Base-by-base conservation (phyloP, 1,140 invertebrate species). In the Anadara kagoshimensis region DNA sequence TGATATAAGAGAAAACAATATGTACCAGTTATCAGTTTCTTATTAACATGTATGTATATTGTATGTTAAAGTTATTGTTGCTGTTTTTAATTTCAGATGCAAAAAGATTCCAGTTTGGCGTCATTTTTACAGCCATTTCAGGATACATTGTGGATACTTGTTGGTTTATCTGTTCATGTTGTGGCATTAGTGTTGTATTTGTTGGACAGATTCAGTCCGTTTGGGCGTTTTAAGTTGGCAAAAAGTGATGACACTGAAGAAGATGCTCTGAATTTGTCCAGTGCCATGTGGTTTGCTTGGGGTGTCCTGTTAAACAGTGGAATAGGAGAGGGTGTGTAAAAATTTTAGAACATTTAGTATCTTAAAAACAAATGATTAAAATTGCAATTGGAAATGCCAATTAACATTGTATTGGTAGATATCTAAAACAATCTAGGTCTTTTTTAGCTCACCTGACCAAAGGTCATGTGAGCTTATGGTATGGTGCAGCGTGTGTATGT, bases 281-380 rank as follows among this genome's bases (percentile, higher is more conserved):
- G 96, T 86, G 97, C 98, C 16, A 97, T 99, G 87, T 99, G 98
- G 98, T 99, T 99, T 91, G 97, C 98, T 59, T 99, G 98, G 98
- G 98, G 98, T 62, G 98, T 99, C 36, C 91, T 99, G 2, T 92
- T 99, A 5, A 99, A 99, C 90, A 98, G 96, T 86, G 98, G 98
- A 29, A 99, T 99, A 84, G 98, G 98, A 72, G 98, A 99, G 95
- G 98, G 97, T 94, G 64, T 1, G 78, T 65, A 59, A 43, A 24
- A 41, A 22, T 64, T 18, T 51, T 49, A 20, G n/a, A n/a, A n/a
- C n/a, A n/a, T n/a, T n/a, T n/a, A n/a, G n/a, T n/a, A n/a, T 7
- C 47, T 49, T 4, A 5, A 49, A 49, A 49, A 5, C 1, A 16
- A 16, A 16, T 49, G n/a, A 16, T n/a, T n/a, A n/a, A n/a, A n/a